phyloP scores from a whole-genome alignment of 2,113 vertebrate species.

The Callopanchax toddi region DNA sequence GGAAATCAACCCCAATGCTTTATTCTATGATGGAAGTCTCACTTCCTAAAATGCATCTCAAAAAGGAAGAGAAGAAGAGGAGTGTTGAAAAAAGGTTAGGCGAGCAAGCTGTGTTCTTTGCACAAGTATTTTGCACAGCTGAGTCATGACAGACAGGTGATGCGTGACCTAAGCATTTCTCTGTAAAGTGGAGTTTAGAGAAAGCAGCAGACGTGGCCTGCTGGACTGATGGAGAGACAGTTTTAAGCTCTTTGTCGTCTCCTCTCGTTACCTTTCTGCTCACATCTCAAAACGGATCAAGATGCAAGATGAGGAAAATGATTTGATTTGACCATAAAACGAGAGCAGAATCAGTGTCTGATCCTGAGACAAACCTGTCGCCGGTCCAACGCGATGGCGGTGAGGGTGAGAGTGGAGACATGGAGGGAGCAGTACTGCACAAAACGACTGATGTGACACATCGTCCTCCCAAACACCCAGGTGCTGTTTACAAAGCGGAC shows the following conservation, averaged over 20 bases:
- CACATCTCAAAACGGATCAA: background rate
- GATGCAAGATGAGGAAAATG: background rate
- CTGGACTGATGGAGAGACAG: no score
- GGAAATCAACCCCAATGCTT: background rate
- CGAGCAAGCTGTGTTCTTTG: background rate
- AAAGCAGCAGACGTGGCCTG: background rate
- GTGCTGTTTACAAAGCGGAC: slow-evolving; percentile 94
- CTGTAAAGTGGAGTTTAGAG: background rate
- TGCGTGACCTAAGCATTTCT: background rate
- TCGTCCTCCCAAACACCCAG: slow-evolving; percentile 91
- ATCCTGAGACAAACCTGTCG: slow-evolving; percentile 84
- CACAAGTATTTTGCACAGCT: background rate
- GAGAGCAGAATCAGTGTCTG: background rate
- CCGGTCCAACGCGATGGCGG: slow-evolving; percentile 91
- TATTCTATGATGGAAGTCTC: background rate
- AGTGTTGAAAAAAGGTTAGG: background rate
- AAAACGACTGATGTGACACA: slow-evolving; percentile 96
- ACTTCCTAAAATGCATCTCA: background rate
- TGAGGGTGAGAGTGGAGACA: slow-evolving; percentile 91
- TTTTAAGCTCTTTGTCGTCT: no score
- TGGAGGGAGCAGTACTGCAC: slow-evolving; percentile 95
- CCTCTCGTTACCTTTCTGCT: no score
- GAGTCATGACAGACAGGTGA: background rate
- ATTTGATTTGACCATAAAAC: background rate
- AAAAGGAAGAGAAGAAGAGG: background rate